A percentile compares a stretch with the other conserved stretches of the same genome.
Evolutionary conservation across 2,888 invertebrate species (phyloP).

Genomic region (Volucella inflata): DNA sequence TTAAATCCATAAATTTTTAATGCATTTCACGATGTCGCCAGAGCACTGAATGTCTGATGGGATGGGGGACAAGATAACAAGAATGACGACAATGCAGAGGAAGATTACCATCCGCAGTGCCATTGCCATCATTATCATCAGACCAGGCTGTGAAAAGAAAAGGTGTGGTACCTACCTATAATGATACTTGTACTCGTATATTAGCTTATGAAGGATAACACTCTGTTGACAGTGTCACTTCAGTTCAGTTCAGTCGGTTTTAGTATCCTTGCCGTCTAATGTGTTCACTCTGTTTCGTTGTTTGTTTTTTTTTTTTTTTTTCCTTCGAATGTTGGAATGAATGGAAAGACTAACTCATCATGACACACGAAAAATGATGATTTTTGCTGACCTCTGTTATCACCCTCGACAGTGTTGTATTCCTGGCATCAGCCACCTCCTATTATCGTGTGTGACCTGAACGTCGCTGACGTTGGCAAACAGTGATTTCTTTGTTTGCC

Average conservation of each 20-base stretch:
- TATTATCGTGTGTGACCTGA: constrained; percentile 14
- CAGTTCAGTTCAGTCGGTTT: background rate
- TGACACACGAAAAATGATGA: constrained; percentile 45
- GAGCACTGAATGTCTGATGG: background rate
- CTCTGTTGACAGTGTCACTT: constrained; percentile 45
- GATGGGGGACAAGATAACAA: constrained; percentile 26
- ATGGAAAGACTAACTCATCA: constrained; percentile 46
- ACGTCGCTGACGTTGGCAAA: constrained; percentile 35
- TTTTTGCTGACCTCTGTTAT: constrained; percentile 52
- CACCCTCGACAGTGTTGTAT: constrained; percentile 25
- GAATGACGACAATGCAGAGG: constrained; percentile 33
- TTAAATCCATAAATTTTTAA: constrained; percentile 67
- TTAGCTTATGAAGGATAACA: constrained; percentile 54
- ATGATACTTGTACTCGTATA: too few species aligned
- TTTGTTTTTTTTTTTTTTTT: background rate
- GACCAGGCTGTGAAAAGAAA: constrained; percentile 20
- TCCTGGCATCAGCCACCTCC: background rate
- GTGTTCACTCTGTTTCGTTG: background rate
- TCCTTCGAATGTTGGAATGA: constrained; percentile 15
- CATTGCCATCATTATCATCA: constrained; percentile 9
- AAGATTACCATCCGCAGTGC: constrained; percentile 26
- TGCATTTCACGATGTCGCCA: constrained; percentile 21
- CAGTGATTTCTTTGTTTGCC: constrained; percentile 66
- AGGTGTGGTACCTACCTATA: constrained; percentile 58
- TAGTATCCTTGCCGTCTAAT: too few species aligned